Conservation (phyloP, 2,888 invertebrate species). For the Stomorhina lunata region DNA sequence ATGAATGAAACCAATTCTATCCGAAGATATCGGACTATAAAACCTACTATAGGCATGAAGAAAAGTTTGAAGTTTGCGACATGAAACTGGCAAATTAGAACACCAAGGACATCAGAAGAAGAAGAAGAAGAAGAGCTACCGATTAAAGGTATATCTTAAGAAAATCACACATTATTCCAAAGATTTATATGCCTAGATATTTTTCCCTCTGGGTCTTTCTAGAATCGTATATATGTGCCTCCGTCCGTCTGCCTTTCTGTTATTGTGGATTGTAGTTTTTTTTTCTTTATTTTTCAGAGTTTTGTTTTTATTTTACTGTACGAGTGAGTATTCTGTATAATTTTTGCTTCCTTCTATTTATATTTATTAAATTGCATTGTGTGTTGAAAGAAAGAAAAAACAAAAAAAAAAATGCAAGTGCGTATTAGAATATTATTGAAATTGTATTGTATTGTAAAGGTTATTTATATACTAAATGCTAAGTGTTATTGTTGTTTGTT, state of each 20-base stretch:
- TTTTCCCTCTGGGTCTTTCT: background rate
- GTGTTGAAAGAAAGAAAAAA: slow-evolving; percentile 34
- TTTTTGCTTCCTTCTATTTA: slow-evolving; percentile 54
- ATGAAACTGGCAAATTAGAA: no score
- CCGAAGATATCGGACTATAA: no score
- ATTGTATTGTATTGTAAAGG: slow-evolving; percentile 48
- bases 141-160: no score
- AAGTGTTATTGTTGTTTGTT: background rate
- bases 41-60: no score
- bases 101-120: no score
- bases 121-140: no score
- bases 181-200: no score
- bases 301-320: slow-evolving; percentile 13
- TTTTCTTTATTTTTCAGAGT: background rate
- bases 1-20: no score
- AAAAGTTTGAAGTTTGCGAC: no score
- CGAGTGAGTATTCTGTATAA: background rate
- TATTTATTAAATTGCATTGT: slow-evolving; percentile 59
- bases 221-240: background rate
- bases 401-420: no score
- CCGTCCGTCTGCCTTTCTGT: background rate
- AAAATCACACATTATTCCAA: no score
- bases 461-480: slow-evolving; percentile 28
- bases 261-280: slow-evolving; percentile 8
- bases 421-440: slow-evolving; percentile 64